Conservation (phyloP, 2,113 vertebrate genomes). For the Eira barbara region DNA sequence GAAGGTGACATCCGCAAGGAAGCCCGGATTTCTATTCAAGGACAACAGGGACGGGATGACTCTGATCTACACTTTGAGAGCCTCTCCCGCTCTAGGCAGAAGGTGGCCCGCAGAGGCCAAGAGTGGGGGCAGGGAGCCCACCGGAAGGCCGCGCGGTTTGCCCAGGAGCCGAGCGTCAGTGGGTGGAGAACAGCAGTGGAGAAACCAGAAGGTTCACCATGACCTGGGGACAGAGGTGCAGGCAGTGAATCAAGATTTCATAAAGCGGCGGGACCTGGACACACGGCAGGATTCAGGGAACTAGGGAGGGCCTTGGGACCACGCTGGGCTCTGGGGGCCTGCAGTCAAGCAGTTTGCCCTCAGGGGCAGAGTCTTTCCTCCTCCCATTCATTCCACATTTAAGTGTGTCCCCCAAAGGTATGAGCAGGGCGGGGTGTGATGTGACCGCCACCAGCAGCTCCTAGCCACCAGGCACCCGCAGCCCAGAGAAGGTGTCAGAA, state of each 20-base stretch:
- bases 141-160: not conserved
- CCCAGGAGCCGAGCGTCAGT: not conserved
- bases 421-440: accelerated
- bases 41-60: not conserved
- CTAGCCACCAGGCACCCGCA: accelerated
- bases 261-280: not conserved
- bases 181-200: not conserved
- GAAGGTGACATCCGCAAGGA: not conserved
- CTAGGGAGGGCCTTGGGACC: no score
- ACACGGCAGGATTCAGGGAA: not conserved
- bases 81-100: not conserved
- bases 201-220: not conserved
- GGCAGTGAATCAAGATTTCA: no score
- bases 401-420: not conserved
- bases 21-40: not conserved
- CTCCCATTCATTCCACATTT: accelerated
- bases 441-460: not conserved
- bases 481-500: not conserved
- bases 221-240: not conserved
- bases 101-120: not conserved
- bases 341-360: no score
- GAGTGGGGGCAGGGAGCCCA: not conserved
- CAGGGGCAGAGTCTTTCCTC: not conserved
- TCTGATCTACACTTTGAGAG: not conserved
- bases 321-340: accelerated